Base-by-base conservation (phyloP, 2,888 invertebrate species). In the Ceratothoa steindachneri region DNA sequence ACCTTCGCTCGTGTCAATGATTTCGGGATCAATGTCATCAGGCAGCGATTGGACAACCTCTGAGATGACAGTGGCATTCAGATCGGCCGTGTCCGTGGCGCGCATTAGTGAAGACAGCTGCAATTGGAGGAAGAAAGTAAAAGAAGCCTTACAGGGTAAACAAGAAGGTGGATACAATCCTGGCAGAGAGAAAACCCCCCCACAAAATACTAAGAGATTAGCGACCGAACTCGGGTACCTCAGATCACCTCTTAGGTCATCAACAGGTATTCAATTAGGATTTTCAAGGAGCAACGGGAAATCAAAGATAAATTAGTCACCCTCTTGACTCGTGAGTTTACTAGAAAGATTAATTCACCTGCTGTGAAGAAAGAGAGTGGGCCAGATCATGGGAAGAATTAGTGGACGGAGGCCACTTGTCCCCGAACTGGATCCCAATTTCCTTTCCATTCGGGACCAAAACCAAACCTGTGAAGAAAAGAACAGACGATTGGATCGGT, bases 361-460 rank as follows among this genome's bases (percentile, higher is more conserved):
- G 5, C 5, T 41, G 7, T 41, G 41, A 15, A 15, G 41, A 15
- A 41, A 41, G 41, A 41, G 41, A 9, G 7, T 41, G 41, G 7
- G 41, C 15, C 5, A 41, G 5, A 15, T 41, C 5, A 41, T 41
- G 5, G 41, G 41, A 41, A 5, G 41, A 41, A 41, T 41, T 41
- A 12, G 29, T 65, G n/a, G n/a, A n/a, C 15, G 65, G 41, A 15
- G 41, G 55, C 66, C 80, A 82, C 2, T 76, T 80, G 84, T 95
- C 96, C 0, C 96, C 96, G 73, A 95, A 86, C 1, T 89, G 86
- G 82, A 92, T 90, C 0, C 97, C 97, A 81, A 97, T 86, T 68
- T 87, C 85, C 85, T 94, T 93, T 0, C 97, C 96, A 83, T 96
- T 96, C 0, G 97, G 97, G 0, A 97, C 95, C 75, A 97, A 85